phyloP scores from a whole-genome alignment of 2,888 invertebrate species.

The Parnassius mnemosyne region DNA sequence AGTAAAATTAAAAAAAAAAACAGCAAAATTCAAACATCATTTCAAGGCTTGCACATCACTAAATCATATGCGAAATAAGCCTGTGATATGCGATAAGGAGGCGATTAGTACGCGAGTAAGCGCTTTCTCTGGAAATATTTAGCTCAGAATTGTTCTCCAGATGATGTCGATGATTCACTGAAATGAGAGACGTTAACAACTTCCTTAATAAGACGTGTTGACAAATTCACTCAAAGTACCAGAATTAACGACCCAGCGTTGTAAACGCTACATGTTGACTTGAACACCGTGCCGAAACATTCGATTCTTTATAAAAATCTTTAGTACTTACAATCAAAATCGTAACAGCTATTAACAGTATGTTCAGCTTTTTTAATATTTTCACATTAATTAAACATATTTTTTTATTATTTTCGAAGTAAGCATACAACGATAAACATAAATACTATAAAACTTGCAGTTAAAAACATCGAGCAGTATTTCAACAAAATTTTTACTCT shows the following conservation, averaged over 20 bases:
- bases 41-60: slow-evolving; percentile 5
- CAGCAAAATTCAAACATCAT: too few species aligned
- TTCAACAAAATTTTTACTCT: too few species aligned
- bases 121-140: slow-evolving; percentile 23
- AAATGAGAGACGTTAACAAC: slow-evolving; percentile 17
- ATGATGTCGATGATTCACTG: slow-evolving; percentile 13
- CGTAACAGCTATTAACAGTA: too few species aligned
- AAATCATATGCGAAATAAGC: slow-evolving; percentile 1
- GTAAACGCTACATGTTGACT: neutral
- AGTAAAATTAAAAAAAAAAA: too few species aligned
- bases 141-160: slow-evolving; percentile 17
- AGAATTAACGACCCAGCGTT: slow-evolving; percentile 10
- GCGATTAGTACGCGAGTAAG: slow-evolving; percentile 13
- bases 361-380: too few species aligned
- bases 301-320: too few species aligned
- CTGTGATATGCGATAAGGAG: slow-evolving; percentile 14
- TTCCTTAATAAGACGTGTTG: slow-evolving; percentile 18
- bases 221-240: slow-evolving; percentile 8
- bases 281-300: neutral
- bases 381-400: too few species aligned
- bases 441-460: too few species aligned
- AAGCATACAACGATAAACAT: too few species aligned
- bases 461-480: too few species aligned
- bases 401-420: too few species aligned
- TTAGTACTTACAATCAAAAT: too few species aligned